Base-by-base conservation (phyloP, 1,140 invertebrate genomes). In the Planococcus citri region DNA sequence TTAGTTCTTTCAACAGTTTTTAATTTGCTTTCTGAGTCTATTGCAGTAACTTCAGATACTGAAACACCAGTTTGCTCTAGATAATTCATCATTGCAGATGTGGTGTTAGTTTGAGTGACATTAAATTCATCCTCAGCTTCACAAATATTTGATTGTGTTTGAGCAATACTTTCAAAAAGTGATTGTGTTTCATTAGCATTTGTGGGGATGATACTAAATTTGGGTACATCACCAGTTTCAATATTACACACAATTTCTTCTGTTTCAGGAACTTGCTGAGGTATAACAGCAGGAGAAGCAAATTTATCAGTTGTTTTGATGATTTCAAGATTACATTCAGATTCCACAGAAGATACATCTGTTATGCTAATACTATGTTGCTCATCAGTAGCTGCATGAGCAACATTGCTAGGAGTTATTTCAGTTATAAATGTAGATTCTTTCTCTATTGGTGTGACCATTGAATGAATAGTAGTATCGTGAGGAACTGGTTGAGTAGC, bases 141-240 rank as follows among this genome's bases (percentile, higher is more conserved):
- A 1, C 80, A 78, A 41, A 79, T 72, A 57, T 80, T 71, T 33
- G 78, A 75, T 76, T 83, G 79, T 14, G 76, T 78, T 71, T 79
- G 77, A 67, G 81, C 75, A 20, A 85, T 72, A 71, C 80, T 78
- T 76, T 83, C 82, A 24, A 81, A 79, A 27, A 78, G 77, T 25
- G 78, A 73, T 73, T 77, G 78, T 73, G 78, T 74, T 69, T 79
- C 73, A 70, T 73, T 78, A 1, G 81, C 82, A 25, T 75, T 74
- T 22, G 73, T 74, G 51, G 74, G 73, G 14, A 70, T 29, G 4
- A 75, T 73, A 10, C 27, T 10, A 74, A 76, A 70, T 4, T 71
- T 68, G 27, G 73, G 71, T 1, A 82, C 72, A 67, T 78, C 75
- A 68, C 74, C 75, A 27, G 78, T 72, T 72, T 69, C 71, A 69